Conservation (phyloP, 2,797 vertebrate species). For the Gambelia wislizenii region DNA sequence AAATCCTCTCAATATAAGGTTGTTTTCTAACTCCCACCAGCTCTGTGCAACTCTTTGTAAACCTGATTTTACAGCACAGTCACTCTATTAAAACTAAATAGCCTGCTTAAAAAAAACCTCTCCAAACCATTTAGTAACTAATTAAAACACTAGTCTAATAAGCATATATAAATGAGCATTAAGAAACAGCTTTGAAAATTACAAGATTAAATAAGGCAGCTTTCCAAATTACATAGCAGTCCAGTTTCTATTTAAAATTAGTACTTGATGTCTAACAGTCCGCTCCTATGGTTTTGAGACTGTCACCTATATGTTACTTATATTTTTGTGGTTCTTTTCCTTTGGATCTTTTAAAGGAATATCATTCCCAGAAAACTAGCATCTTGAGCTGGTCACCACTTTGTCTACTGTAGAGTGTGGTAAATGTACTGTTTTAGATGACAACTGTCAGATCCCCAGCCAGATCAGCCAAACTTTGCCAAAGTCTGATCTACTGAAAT, state of each 20-base stretch:
- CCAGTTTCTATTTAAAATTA: background rate
- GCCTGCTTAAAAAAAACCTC: background rate
- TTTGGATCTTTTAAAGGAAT: background rate
- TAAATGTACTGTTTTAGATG: no score
- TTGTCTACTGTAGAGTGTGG: background rate
- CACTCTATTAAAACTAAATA: slow-evolving; percentile 6
- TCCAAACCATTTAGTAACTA: slow-evolving; percentile 1
- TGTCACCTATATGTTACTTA: background rate
- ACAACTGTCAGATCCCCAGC: no score
- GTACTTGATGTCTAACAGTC: background rate
- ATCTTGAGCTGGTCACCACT: no score
- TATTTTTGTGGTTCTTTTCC: background rate
- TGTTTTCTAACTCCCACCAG: background rate
- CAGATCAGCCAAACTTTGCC: no score
- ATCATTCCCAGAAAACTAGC: background rate
- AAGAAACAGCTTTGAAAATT: background rate
- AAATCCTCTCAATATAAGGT: background rate
- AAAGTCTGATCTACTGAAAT: no score
- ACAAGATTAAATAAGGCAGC: slow-evolving; percentile 12
- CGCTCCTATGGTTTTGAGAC: background rate
- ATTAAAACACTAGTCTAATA: background rate
- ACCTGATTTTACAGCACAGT: background rate
- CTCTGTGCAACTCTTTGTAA: background rate
- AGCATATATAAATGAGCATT: background rate
- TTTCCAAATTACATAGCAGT: background rate